Evolutionary conservation across 2,888 invertebrate genomes (phyloP), one percentile per base, ranked within the genome.

Genomic region (Thysanoteuthis rhombus): DNA sequence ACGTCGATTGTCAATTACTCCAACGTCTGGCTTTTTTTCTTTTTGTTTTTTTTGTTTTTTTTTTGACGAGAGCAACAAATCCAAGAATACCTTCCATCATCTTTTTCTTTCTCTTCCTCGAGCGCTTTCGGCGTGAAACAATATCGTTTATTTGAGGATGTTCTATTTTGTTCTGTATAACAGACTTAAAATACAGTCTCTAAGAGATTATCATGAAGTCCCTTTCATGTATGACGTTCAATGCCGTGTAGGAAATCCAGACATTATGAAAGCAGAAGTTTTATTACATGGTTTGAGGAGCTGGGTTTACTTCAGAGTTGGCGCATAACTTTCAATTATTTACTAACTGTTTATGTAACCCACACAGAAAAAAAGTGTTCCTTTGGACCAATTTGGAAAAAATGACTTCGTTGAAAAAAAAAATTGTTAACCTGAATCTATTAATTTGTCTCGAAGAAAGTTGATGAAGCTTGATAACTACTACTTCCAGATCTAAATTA

Each of bases 61-160:
- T n/a, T 75, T n/a, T 75, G 75, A 75, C 75, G 75, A 75, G 75
- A 75, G n/a, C 75, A 16, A n/a, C 75, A 75, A 75, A 32, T 75
- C 32, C 32, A 75, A 75, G 75, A 75, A 75, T n/a, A n/a, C 75
- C n/a, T 75, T 10, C n/a, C 32, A 75, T 75, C 75, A 32, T n/a
- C n/a, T 75, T 75, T 8, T n/a, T 12, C n/a, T 75, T 75, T 75
- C 75, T 75, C 12, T 32, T 75, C 32, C n/a, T n/a, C 16, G 16
- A n/a, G 12, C n/a, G n/a, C 75, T 75, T 75, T 75, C 75, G 75
- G 75, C 75, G 75, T 75, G 75, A 75, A 75, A 75, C 75, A 75
- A 75, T 75, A n/a, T 75, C 75, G n/a, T n/a, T 75, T 75, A 75
- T 75, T 75, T 75, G 75, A n/a, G 75, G n/a, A 75, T n/a, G n/a